A percentile compares a stretch with the other conserved stretches of the same genome.
phyloP scores from a whole-genome alignment of 2,113 vertebrate species.

The Bubo blakistoni region DNA sequence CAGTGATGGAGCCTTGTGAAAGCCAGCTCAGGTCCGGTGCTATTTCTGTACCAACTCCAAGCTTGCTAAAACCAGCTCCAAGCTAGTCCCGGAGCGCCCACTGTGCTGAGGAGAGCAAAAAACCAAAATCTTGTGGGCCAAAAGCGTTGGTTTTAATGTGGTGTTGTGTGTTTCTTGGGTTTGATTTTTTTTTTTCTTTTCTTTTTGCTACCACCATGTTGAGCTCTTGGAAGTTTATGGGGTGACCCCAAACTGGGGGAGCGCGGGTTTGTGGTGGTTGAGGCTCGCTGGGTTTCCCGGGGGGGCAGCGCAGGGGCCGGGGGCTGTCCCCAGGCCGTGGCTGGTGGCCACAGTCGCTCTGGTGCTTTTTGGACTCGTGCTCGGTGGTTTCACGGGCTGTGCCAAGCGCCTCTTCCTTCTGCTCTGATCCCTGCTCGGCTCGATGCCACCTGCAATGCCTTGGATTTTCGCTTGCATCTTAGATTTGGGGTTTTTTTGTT shows the following conservation, averaged over 20 bases:
- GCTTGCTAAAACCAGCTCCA: neutral
- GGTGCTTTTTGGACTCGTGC: neutral
- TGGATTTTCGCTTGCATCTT: neutral
- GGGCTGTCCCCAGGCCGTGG: neutral
- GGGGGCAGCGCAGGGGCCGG: neutral
- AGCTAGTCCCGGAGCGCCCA: accelerated
- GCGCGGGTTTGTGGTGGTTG: neutral
- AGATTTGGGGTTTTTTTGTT: neutral
- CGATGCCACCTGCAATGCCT: neutral
- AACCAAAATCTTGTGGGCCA: neutral
- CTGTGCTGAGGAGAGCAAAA: neutral
- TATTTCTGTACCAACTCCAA: neutral
- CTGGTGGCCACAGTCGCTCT: neutral
- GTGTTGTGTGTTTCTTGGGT: too few species aligned
- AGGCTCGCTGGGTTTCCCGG: neutral
- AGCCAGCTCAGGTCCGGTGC: neutral
- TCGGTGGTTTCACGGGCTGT: neutral
- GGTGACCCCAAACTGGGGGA: neutral
- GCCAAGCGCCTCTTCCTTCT: neutral
- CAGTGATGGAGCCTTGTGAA: accelerated
- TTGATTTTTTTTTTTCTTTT: neutral
- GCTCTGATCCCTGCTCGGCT: neutral
- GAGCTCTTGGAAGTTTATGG: neutral
- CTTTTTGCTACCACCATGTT: neutral
- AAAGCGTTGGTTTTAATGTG: too few species aligned